Base-by-base conservation (phyloP, 2,113 vertebrate genomes). In the Buteo buteo region DNA sequence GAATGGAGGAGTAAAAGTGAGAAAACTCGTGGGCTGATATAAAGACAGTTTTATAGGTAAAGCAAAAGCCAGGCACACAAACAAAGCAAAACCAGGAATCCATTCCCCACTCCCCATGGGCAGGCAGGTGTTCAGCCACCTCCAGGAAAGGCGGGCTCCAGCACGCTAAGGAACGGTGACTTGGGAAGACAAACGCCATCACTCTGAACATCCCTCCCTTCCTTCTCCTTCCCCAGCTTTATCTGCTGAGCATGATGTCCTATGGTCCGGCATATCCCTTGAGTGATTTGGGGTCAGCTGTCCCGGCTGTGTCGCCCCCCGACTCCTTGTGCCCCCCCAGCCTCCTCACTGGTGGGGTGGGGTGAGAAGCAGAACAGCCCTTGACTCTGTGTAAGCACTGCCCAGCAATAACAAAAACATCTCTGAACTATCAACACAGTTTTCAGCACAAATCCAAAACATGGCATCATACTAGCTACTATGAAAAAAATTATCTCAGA, bases 111-210 rank as follows among this genome's bases (percentile, higher is more conserved):
- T 45, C 18, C 47, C 10, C 14, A 10, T 2, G 0, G 9, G 14
- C 38, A 54, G 38, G 34, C 47, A 47, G 29, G 19, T 20, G 28
- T 34, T 76, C 50, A 76, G 9, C 62, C 50, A 66, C 15, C 24
- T 10, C 34, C 42, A 49, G n/a, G 50, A 57, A 7, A 76, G 34
- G 50, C 34, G 50, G 29, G 50, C n/a, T 86, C 6, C 9, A 34
- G 28, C 42, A 29, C 1, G 0, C 1, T 3, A 3, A 49, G 0
- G 18, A 66, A 49, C 1, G 0, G 14, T 29, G 13, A 40, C 11
- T 47, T 65, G 34, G 29, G 50, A 38, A 66, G 59, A 28, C 12
- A 11, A 8, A 21, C 0, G 0, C 16, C 49, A 10, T 38, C 3
- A 22, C 21, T 45, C 2, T 0, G 1, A 45, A 34, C 4, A 5